Evolutionary conservation across 2,888 invertebrate species (phyloP).

Genomic region (Cerastoderma edule): DNA sequence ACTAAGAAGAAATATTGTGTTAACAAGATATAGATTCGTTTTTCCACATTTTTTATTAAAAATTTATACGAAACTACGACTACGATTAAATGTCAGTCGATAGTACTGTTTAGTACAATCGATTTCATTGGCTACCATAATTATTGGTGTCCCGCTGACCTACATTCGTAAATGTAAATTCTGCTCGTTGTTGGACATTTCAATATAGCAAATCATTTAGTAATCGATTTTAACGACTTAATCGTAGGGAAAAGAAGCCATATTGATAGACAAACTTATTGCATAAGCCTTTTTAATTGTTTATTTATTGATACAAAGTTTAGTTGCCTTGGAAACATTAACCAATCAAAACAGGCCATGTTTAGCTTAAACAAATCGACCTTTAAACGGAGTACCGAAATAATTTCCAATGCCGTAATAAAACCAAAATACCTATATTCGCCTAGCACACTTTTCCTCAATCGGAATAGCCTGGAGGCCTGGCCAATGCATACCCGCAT

Average conservation of each 20-base stretch:
- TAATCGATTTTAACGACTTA: not conserved
- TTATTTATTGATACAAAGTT: constrained; percentile 10
- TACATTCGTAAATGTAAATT: constrained; percentile 4
- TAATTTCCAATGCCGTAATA: too few relatives aligned
- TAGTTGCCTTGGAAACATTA: constrained; percentile 50
- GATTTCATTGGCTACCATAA: constrained; percentile 48
- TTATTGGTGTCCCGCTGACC: constrained; percentile 31
- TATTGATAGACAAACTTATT: not conserved
- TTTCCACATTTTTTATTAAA: constrained; percentile 42
- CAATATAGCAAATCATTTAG: not conserved
- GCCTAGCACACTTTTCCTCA: too few relatives aligned
- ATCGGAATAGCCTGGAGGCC: too few relatives aligned
- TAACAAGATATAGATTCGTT: too few relatives aligned
- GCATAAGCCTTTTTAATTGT: not conserved
- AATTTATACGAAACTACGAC: constrained; percentile 55
- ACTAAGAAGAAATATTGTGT: not conserved
- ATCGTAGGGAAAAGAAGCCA: not conserved
- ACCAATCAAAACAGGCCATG: constrained; percentile 61
- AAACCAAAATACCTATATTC: too few relatives aligned
- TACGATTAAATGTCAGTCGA: constrained; percentile 34
- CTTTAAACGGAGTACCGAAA: too few relatives aligned
- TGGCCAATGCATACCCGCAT: too few relatives aligned
- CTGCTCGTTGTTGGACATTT: not conserved
- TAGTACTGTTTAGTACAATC: constrained; percentile 19
- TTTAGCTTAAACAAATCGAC: too few relatives aligned